Percentiles rank a stretch among this genome's conserved stretches.
These are phyloP conservation scores for Solenopsis fugax DNA, from an alignment of 1,140 invertebrate genomes.

Conservation along the genomic window DNA sequence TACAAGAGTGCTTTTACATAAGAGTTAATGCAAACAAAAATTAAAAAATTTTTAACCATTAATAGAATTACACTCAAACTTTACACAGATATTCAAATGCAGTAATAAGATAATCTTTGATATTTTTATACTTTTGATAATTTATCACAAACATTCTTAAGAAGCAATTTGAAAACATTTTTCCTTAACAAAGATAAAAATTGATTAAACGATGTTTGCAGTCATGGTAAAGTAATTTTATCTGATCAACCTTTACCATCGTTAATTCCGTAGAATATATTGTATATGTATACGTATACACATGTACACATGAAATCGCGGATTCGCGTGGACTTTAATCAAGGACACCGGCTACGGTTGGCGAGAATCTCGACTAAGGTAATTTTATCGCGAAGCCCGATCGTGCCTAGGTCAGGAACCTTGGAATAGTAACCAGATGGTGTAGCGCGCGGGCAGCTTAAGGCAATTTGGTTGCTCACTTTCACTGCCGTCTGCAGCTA, in stretches of 20 bases:
- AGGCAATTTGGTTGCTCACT: slow-evolving; percentile 72
- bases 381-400: slow-evolving; percentile 33
- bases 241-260: not conserved
- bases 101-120: too few relatives aligned
- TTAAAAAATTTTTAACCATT: too few relatives aligned
- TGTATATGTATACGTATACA: not conserved
- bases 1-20: too few relatives aligned
- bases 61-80: too few relatives aligned
- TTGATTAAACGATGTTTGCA: not conserved
- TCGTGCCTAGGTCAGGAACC: slow-evolving; percentile 73
- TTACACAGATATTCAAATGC: too few relatives aligned
- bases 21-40: too few relatives aligned
- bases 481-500: slow-evolving; percentile 66
- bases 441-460: slow-evolving; percentile 44
- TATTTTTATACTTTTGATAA: too few relatives aligned
- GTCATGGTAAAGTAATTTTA: not conserved
- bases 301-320: not conserved
- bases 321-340: slow-evolving; percentile 4
- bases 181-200: not conserved
- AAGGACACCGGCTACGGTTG: not conserved
- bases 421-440: slow-evolving; percentile 66
- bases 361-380: not conserved
- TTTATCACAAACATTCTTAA: too few relatives aligned
- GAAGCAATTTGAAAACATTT: not conserved
- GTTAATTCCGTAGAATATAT: not conserved